phyloP scores from a whole-genome alignment of 2,888 invertebrate species.

The Philonicus albiceps region DNA sequence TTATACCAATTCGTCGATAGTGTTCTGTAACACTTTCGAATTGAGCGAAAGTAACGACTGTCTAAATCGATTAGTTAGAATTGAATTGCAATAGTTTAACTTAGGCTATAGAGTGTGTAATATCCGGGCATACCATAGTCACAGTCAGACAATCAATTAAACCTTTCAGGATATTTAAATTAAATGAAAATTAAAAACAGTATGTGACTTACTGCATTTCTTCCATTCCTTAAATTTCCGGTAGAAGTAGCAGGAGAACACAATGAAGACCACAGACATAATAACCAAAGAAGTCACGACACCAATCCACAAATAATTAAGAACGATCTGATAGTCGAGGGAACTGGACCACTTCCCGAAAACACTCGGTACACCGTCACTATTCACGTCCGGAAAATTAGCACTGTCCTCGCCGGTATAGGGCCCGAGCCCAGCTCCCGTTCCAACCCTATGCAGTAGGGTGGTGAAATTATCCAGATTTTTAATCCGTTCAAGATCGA shows the following conservation, averaged over 20 bases:
- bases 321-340: conserved; percentile 60
- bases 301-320: conserved; percentile 63
- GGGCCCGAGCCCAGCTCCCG: background rate
- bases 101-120: too few species aligned
- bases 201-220: conserved; percentile 61
- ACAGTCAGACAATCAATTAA: background rate
- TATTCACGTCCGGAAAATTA: background rate
- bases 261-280: conserved; percentile 59
- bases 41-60: too few species aligned
- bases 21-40: too few species aligned
- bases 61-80: too few species aligned
- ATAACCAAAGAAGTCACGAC: conserved; percentile 60
- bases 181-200: conserved; percentile 21
- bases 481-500: conserved; percentile 61
- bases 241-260: conserved; percentile 62
- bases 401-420: background rate
- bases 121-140: too few species aligned
- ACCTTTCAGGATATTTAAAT: too few species aligned
- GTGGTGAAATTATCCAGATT: conserved; percentile 60
- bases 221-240: conserved; percentile 63
- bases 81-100: too few species aligned
- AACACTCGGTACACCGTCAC: conserved; percentile 36
- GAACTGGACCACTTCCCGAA: conserved; percentile 56
- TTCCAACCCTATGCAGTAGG: conserved; percentile 54
- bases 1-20: too few species aligned